A percentile compares a stretch with the other conserved stretches of the same genome.
phyloP scores from a whole-genome alignment of 2,888 invertebrate species.

The Conomelus anceps region DNA sequence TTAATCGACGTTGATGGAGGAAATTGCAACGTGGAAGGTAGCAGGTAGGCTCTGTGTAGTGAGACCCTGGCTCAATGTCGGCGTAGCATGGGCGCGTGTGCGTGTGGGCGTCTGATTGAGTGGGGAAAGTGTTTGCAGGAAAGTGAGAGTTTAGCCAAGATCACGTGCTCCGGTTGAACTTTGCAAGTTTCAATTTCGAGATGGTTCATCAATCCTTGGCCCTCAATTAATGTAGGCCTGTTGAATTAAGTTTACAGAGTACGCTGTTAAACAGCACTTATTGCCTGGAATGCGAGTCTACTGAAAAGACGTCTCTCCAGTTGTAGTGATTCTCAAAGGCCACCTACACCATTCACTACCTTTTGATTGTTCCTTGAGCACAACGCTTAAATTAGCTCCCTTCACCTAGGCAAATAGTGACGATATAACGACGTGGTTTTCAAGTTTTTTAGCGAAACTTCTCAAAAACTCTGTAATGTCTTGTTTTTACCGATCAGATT shows the following conservation, averaged over 20 bases:
- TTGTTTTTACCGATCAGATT: too few species aligned
- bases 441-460: too few species aligned
- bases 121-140: not conserved
- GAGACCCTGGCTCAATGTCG: too few species aligned
- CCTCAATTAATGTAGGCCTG: not conserved
- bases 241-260: not conserved
- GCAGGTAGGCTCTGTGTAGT: not conserved
- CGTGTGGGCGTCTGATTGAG: not conserved
- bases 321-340: not conserved
- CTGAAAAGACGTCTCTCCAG: not conserved
- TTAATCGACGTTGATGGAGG: not conserved
- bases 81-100: not conserved
- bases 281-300: not conserved
- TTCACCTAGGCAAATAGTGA: not conserved
- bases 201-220: not conserved
- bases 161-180: not conserved
- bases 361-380: not conserved
- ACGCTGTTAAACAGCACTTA: not conserved
- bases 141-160: not conserved
- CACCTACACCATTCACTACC: too few species aligned
- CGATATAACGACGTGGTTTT: not conserved
- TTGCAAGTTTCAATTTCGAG: not conserved
- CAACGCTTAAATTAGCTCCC: not conserved
- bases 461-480: too few species aligned
- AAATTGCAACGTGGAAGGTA: too few species aligned